phyloP scores from a whole-genome alignment of 2,113 vertebrate species.

The Scomber japonicus region DNA sequence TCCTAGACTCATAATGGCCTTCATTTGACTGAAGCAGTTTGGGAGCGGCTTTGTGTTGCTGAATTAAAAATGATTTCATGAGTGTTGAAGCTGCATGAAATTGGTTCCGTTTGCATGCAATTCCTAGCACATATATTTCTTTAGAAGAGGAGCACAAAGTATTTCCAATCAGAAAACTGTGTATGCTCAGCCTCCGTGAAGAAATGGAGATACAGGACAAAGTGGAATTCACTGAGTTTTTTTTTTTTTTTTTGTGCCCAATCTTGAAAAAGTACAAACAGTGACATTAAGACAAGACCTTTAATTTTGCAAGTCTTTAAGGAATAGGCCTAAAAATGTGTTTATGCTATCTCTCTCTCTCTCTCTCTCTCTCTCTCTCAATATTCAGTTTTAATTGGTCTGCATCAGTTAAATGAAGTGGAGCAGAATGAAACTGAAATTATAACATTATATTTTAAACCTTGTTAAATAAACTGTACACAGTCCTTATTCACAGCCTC shows the following conservation, averaged over 20 bases:
- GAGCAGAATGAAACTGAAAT: not conserved
- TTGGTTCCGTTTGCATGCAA: slow-evolving; percentile 77
- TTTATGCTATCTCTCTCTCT: not conserved
- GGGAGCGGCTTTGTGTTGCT: slow-evolving; percentile 58
- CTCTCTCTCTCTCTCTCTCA: not conserved
- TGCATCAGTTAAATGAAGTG: not conserved
- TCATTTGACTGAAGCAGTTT: slow-evolving; percentile 47
- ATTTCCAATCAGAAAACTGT: slow-evolving; percentile 41
- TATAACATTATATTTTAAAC: not conserved
- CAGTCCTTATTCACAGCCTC: too few relatives aligned
- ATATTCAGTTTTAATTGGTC: slow-evolving; percentile 7
- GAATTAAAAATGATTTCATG: slow-evolving; percentile 77
- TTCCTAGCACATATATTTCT: slow-evolving; percentile 63
- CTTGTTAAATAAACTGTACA: too few relatives aligned
- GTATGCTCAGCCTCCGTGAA: slow-evolving; percentile 21
- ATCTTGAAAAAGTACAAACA: not conserved
- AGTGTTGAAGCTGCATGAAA: slow-evolving; percentile 82
- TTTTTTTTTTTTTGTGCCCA: not conserved
- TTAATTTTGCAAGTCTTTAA: slow-evolving; percentile 11
- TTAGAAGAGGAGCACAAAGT: slow-evolving; percentile 42
- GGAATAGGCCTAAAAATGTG: not conserved
- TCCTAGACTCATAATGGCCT: slow-evolving; percentile 41
- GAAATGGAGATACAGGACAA: slow-evolving; percentile 19
- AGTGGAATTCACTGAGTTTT: slow-evolving; percentile 1
- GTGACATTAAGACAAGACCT: slow-evolving; percentile 11